Conservation (phyloP, 64 coral and sea anemone species). For the Dendronephthya gigantea region DNA sequence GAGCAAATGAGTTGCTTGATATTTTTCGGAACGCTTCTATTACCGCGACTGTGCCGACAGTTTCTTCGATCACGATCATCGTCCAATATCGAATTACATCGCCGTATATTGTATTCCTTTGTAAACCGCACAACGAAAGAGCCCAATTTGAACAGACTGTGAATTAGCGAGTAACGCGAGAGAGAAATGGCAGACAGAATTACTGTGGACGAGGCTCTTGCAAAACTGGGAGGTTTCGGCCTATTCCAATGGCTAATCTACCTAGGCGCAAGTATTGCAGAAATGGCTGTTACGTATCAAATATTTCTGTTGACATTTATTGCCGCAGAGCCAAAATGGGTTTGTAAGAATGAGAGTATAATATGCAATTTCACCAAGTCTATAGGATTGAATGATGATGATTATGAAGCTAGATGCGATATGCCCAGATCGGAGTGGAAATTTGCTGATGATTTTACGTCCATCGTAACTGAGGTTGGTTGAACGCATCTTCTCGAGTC, state of each 20-base stretch:
- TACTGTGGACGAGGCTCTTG: background rate
- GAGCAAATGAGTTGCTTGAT: too few relatives aligned
- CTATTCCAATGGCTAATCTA: background rate
- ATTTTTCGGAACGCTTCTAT: too few relatives aligned
- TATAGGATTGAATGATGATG: constrained; percentile 21
- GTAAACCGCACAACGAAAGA: too few relatives aligned
- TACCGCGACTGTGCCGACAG: too few relatives aligned
- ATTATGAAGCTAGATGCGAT: constrained; percentile 54
- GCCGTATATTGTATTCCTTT: too few relatives aligned
- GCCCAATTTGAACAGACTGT: too few relatives aligned
- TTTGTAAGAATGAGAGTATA: constrained; percentile 25
- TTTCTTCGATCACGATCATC: too few relatives aligned
- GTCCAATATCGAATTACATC: too few relatives aligned
- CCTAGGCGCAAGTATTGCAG: background rate
- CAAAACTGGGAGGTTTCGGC: background rate
- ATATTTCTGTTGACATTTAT: constrained; percentile 83
- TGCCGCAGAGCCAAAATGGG: constrained; percentile 64
- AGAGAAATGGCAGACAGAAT: background rate
- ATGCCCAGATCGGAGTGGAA: constrained; percentile 73
- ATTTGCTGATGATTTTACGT: constrained; percentile 70
- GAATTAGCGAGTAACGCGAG: too few relatives aligned
- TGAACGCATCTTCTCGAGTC: background rate
- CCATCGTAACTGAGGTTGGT: constrained; percentile 75
- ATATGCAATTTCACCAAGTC: constrained; percentile 53
- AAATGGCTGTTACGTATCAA: constrained; percentile 52